A percentile compares a stretch with the other conserved stretches of the same genome.
These are phyloP conservation scores for Euwallacea similis DNA, from an alignment of 1,140 invertebrate genomes.

Conservation along the genomic window DNA sequence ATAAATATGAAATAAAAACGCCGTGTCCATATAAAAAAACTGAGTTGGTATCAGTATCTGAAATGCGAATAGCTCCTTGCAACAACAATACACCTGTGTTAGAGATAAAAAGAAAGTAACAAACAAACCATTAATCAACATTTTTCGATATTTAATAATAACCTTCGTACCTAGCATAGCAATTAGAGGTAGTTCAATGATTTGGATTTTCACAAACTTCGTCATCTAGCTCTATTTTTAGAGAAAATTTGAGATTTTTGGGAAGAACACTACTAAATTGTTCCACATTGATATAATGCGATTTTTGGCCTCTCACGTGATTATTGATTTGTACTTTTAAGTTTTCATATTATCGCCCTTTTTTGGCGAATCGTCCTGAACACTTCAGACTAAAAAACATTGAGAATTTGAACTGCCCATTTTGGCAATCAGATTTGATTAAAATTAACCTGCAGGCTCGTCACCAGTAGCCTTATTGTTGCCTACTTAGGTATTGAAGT, in stretches of 20 bases:
- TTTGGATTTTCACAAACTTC: conserved; percentile 27
- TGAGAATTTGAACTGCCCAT: conserved; percentile 25
- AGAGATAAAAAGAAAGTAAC: no score
- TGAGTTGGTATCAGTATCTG: no score
- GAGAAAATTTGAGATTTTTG: conserved; percentile 40
- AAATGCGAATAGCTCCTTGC: no score
- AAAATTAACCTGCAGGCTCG: not conserved
- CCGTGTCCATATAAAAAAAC: no score
- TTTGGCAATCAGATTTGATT: conserved; percentile 12
- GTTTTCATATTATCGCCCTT: conserved; percentile 34
- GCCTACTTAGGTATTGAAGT: no score
- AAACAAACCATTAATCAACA: no score
- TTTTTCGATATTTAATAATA: no score
- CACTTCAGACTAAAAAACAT: conserved; percentile 18
- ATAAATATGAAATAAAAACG: no score
- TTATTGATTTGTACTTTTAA: conserved; percentile 37
- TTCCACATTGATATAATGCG: conserved; percentile 22
- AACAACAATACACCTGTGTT: no score
- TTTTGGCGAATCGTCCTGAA: conserved; percentile 26
- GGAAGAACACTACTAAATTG: conserved; percentile 26
- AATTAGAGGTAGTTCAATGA: no score
- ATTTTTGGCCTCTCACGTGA: conserved; percentile 35
- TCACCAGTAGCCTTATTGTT: no score
- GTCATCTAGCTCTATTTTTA: conserved; percentile 44
- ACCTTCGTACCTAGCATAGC: no score